A percentile compares a stretch with the other conserved stretches of the same genome.
phyloP scores from a whole-genome alignment of 1,140 invertebrate genomes.

The Drosophila quadrilineata region DNA sequence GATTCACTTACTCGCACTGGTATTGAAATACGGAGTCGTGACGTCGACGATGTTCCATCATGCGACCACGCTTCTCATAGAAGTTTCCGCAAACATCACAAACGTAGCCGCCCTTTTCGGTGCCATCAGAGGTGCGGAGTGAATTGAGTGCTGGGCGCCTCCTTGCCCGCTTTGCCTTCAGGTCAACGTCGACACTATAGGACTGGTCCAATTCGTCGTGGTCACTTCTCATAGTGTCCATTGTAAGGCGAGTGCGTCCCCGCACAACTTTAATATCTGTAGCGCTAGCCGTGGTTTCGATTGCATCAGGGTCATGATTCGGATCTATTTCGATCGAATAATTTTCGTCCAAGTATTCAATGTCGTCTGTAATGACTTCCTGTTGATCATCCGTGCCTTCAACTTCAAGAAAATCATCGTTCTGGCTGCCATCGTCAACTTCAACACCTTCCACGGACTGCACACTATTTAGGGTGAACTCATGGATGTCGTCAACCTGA shows the following conservation, averaged over 20 bases:
- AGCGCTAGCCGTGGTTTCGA: constrained; percentile 18
- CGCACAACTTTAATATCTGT: constrained; percentile 13
- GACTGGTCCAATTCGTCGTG: constrained; percentile 7
- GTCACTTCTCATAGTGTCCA: neutral
- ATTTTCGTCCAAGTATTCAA: constrained; percentile 65
- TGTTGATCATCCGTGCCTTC: constrained; percentile 40
- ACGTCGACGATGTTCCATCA: constrained; percentile 71
- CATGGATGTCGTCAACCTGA: constrained; percentile 38
- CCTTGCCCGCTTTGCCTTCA: constrained; percentile 42
- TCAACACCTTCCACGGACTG: constrained; percentile 2
- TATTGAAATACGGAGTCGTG: constrained; percentile 65
- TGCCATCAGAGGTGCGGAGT: constrained; percentile 45
- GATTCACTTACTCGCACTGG: constrained; percentile 68
- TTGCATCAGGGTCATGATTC: constrained; percentile 44
- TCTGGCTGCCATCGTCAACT: constrained; percentile 7
- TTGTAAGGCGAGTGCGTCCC: constrained; percentile 12
- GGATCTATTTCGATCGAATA: constrained; percentile 57
- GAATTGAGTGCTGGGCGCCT: constrained; percentile 43
- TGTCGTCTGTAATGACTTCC: constrained; percentile 54
- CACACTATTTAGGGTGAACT: constrained; percentile 52
- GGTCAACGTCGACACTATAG: constrained; percentile 7
- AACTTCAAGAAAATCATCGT: constrained; percentile 44
- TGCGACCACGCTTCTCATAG: constrained; percentile 68
- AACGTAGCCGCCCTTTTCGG: constrained; percentile 51
- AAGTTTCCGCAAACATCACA: constrained; percentile 78